A percentile compares a stretch with the other conserved stretches of the same genome.
Conservation (phyloP, 1,140 invertebrate species). For the Zaprionus davidi region DNA sequence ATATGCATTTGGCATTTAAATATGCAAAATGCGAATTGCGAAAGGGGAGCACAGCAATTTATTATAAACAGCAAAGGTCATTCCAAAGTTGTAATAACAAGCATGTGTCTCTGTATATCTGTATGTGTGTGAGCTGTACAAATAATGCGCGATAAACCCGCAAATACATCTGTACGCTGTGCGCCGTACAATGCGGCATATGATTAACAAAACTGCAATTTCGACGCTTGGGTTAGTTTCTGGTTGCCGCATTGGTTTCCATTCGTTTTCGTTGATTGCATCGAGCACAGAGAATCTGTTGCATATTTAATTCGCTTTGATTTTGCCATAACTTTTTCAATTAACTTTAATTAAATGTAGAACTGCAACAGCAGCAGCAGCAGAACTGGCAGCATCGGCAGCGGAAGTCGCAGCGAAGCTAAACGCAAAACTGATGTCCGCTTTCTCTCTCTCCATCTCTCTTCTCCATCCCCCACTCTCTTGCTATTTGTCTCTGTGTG, state of each 20-base stretch:
- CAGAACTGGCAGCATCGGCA: background rate
- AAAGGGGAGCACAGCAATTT: conserved; percentile 52
- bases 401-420: conserved; percentile 1
- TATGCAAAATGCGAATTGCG: conserved; percentile 57
- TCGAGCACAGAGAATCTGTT: conserved; percentile 58
- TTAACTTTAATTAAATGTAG: conserved; percentile 78
- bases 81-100: conserved; percentile 64
- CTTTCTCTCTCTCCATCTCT: background rate
- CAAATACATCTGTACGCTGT: conserved; percentile 41
- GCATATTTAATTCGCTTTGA: conserved; percentile 79
- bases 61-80: conserved; percentile 70
- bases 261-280: conserved; percentile 52
- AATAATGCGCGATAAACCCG: conserved; percentile 34
- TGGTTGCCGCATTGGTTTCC: conserved; percentile 31
- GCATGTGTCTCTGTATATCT: conserved; percentile 13
- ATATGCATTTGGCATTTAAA: conserved; percentile 67
- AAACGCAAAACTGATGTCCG: conserved; percentile 13
- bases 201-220: conserved; percentile 66
- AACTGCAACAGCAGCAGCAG: conserved; percentile 38
- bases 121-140: conserved; percentile 11
- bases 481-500: background rate
- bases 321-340: conserved; percentile 77
- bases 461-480: background rate
- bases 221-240: background rate
- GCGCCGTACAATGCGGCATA: conserved; percentile 43